These are phyloP conservation scores for Anoplophora glabripennis DNA, from an alignment of 1,140 invertebrate genomes.

Conservation along the genomic window DNA sequence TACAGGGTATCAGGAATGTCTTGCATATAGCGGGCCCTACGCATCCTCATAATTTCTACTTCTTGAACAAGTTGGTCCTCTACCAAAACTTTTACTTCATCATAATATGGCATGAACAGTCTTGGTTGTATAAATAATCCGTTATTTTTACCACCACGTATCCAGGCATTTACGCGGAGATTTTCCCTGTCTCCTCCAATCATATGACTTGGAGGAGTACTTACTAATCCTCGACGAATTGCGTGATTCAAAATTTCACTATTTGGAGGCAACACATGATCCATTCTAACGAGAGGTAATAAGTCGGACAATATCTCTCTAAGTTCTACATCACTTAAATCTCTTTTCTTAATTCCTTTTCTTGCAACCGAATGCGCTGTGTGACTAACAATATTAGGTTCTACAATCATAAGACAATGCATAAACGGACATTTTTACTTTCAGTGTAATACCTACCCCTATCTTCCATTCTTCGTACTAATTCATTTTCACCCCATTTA, in stretches of 20 bases:
- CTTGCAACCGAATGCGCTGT: slow-evolving; percentile 86
- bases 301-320: slow-evolving; percentile 83
- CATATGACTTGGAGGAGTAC: slow-evolving; percentile 84
- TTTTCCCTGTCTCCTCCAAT: slow-evolving; percentile 70
- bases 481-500: slow-evolving; percentile 87
- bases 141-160: slow-evolving; percentile 72
- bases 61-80: slow-evolving; percentile 82
- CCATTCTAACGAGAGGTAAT: slow-evolving; percentile 78
- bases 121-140: slow-evolving; percentile 82
- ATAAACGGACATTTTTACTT: not conserved
- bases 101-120: slow-evolving; percentile 90
- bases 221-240: slow-evolving; percentile 81
- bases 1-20: slow-evolving; percentile 92
- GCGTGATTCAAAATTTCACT: slow-evolving; percentile 75
- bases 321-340: slow-evolving; percentile 83
- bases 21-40: slow-evolving; percentile 61
- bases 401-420: slow-evolving; percentile 50
- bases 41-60: slow-evolving; percentile 70
- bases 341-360: slow-evolving; percentile 80
- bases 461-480: slow-evolving; percentile 80
- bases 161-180: slow-evolving; percentile 80
- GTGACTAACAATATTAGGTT: slow-evolving; percentile 88
- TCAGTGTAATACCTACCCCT: slow-evolving; percentile 52
- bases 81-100: slow-evolving; percentile 86
- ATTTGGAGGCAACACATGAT: slow-evolving; percentile 85